Conservation (phyloP, 2,888 invertebrate species). For the Allophyes oxyacanthae region DNA sequence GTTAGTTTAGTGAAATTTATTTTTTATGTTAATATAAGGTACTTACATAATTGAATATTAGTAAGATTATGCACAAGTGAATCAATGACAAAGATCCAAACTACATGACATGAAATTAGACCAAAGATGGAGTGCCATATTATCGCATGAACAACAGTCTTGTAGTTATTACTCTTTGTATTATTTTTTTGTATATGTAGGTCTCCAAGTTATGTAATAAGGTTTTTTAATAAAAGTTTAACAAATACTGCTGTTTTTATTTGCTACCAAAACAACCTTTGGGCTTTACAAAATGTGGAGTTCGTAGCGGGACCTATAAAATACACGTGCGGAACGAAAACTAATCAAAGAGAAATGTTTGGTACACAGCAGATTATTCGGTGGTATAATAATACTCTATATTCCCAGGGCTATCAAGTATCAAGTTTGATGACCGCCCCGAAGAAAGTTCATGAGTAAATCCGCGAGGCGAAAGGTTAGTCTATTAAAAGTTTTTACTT, state of each 20-base stretch:
- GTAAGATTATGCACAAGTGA: slow-evolving; percentile 60
- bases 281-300: neutral
- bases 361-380: neutral
- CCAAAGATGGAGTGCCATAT: neutral
- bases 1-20: slow-evolving; percentile 59
- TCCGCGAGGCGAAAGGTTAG: slow-evolving; percentile 45
- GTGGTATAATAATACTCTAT: slow-evolving; percentile 10
- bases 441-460: slow-evolving; percentile 49
- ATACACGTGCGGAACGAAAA: slow-evolving; percentile 6
- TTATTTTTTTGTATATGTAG: slow-evolving; percentile 51
- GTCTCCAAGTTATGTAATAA: slow-evolving; percentile 49
- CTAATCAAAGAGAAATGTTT: slow-evolving; percentile 16
- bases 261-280: slow-evolving; percentile 2
- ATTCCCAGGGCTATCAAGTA: slow-evolving; percentile 27
- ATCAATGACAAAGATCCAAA: slow-evolving; percentile 27
- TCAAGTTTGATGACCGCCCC: slow-evolving; percentile 24
- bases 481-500: slow-evolving; percentile 61
- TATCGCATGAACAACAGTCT: slow-evolving; percentile 22
- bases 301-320: no score
- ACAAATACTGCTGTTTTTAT: slow-evolving; percentile 22
- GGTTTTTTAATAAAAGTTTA: slow-evolving; percentile 51
- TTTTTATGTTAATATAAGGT: slow-evolving; percentile 61
- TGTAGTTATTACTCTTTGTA: slow-evolving; percentile 43
- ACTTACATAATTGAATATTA: slow-evolving; percentile 30
- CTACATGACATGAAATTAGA: slow-evolving; percentile 35